Conservation (phyloP, 1,140 invertebrate species). For the Tetragonula clypearis region DNA sequence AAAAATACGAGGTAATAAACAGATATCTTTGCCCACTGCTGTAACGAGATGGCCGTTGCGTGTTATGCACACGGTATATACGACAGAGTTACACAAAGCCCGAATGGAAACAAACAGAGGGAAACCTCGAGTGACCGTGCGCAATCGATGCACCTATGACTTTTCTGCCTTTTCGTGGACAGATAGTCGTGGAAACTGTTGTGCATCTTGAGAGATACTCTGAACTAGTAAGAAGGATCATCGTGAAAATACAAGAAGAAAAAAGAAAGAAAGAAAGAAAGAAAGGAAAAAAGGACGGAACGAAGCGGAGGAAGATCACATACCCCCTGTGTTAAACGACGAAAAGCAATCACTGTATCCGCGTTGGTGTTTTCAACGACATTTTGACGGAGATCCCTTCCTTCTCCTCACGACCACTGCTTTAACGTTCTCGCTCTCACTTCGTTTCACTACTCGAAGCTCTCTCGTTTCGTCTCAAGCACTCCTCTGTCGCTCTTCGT, state of each 20-base stretch:
- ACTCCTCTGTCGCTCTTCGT: constrained; percentile 29
- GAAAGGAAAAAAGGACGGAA: not conserved
- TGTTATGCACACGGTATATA: constrained; percentile 11
- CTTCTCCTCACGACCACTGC: constrained; percentile 33
- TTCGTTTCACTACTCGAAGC: constrained; percentile 54
- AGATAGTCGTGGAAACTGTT: constrained; percentile 5
- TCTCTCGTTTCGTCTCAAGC: constrained; percentile 20
- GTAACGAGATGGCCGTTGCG: constrained; percentile 42
- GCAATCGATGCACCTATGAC: constrained; percentile 65
- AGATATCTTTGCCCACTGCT: constrained; percentile 22
- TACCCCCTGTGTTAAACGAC: constrained; percentile 60
- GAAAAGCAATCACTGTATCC: constrained; percentile 69
- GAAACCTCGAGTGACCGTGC: constrained; percentile 65
- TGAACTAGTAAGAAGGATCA: not conserved
- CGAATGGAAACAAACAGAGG: constrained; percentile 59
- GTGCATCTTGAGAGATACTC: not conserved
- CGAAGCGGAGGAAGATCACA: constrained; percentile 45
- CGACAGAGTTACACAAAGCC: constrained; percentile 20
- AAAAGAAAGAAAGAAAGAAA: no score
- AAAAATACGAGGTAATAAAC: constrained; percentile 18
- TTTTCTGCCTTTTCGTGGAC: constrained; percentile 52
- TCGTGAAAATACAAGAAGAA: not conserved
- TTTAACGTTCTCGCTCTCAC: constrained; percentile 56
- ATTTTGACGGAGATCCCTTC: constrained; percentile 71
- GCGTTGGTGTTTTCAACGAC: constrained; percentile 74